A percentile compares a stretch with the other conserved stretches of the same genome.
These are phyloP conservation scores for Dolichopus griseipennis DNA, from an alignment of 2,888 invertebrate species.

Conservation along the genomic window DNA sequence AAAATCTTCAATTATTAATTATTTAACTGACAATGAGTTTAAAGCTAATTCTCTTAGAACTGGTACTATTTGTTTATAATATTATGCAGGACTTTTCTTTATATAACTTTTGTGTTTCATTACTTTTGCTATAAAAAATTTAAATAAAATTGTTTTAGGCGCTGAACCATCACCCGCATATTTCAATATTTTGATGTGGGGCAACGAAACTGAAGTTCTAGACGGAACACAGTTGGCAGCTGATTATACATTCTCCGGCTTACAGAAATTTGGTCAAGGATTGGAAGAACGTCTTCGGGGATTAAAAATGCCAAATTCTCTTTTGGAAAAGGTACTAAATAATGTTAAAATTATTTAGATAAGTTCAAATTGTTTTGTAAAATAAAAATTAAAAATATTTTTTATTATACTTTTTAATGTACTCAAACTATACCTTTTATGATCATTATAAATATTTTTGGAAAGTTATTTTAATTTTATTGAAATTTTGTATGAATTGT, in stretches of 20 bases:
- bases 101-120: background rate
- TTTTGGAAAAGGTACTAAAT: slow-evolving; percentile 70
- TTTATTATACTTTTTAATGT: too few species aligned
- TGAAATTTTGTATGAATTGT: too few species aligned
- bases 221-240: slow-evolving; percentile 93
- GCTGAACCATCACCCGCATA: slow-evolving; percentile 90
- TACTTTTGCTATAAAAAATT: background rate
- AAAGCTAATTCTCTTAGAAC: slow-evolving; percentile 74
- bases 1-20: slow-evolving; percentile 89
- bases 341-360: too few species aligned
- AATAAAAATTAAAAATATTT: background rate
- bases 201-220: slow-evolving; percentile 72
- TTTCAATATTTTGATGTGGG: slow-evolving; percentile 85
- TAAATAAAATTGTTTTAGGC: slow-evolving; percentile 48
- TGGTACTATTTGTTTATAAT: slow-evolving; percentile 49
- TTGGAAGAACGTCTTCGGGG: slow-evolving; percentile 81
- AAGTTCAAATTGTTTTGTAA: too few species aligned
- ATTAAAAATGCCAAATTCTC: slow-evolving; percentile 67
- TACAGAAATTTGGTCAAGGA: slow-evolving; percentile 92
- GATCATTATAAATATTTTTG: too few species aligned
- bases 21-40: slow-evolving; percentile 79
- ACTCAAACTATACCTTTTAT: too few species aligned
- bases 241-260: slow-evolving; percentile 85
- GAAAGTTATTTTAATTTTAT: too few species aligned
- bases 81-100: background rate